Evolutionary conservation across 2,888 invertebrate species (phyloP).

Genomic region (Aplocera efformata): DNA sequence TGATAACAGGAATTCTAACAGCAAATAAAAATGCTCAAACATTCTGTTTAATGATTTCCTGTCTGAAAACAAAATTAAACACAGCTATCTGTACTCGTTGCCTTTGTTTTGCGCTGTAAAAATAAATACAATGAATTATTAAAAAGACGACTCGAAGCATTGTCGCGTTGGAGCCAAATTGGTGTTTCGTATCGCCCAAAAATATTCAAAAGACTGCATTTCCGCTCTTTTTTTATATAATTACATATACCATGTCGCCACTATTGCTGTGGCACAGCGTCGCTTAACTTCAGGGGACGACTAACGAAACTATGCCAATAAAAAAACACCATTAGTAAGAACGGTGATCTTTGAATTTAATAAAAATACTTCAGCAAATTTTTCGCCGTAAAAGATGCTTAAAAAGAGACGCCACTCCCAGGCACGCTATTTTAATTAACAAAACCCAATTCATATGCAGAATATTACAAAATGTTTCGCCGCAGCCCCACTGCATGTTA

Average conservation of each 20-base stretch:
- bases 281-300: no score
- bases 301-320: no score
- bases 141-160: conserved; percentile 8
- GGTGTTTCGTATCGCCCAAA: conserved; percentile 5
- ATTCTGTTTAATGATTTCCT: conserved; percentile 37
- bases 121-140: conserved; percentile 17
- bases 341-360: no score
- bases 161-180: conserved; percentile 8
- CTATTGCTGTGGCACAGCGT: no score
- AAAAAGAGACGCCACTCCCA: no score
- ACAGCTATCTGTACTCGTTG: conserved; percentile 16
- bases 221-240: no score
- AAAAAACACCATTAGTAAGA: no score
- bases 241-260: no score
- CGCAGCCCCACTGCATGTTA: conserved; percentile 17
- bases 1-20: conserved; percentile 22
- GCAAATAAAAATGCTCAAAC: conserved; percentile 22
- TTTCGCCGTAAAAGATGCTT: no score
- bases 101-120: conserved; percentile 22
- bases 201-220: neutral
- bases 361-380: no score
- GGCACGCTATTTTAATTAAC: conserved; percentile 16
- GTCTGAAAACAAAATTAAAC: conserved; percentile 24
- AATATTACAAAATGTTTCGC: conserved; percentile 8
- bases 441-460: conserved; percentile 8